Conservation (phyloP, 1,140 invertebrate genomes). For the Wasmannia auropunctata region DNA sequence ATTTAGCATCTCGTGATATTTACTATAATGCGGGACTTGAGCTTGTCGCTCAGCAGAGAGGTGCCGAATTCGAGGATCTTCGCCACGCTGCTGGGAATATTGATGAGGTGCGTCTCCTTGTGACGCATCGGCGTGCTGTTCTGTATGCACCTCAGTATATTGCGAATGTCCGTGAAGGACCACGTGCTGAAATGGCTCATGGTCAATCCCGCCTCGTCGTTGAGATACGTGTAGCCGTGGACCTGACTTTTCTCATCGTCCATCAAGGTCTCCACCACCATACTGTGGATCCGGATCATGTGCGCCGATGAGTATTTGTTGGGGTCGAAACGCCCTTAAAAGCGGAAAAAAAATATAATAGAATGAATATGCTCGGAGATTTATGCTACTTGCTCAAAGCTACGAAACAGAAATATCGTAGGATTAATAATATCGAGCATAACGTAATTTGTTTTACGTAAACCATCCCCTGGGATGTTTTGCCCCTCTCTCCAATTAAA, state of each 20-base stretch:
- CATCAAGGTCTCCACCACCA: slow-evolving; percentile 91
- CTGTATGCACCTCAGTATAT: slow-evolving; percentile 92
- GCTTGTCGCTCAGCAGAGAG: slow-evolving; percentile 92
- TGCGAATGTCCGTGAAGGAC: slow-evolving; percentile 92
- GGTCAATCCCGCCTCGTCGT: slow-evolving; percentile 93
- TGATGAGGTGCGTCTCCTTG: slow-evolving; percentile 93
- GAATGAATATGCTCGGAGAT: neutral
- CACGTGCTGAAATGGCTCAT: slow-evolving; percentile 93
- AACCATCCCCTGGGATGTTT: too few relatives aligned
- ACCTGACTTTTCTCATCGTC: slow-evolving; percentile 93
- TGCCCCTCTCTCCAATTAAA: too few relatives aligned
- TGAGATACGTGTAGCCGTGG: slow-evolving; percentile 92
- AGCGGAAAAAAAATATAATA: neutral
- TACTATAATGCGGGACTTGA: slow-evolving; percentile 91
- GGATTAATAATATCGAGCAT: neutral
- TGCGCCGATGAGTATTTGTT: slow-evolving; percentile 90
- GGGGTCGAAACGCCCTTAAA: slow-evolving; percentile 89
- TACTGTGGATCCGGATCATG: slow-evolving; percentile 91
- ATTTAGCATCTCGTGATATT: slow-evolving; percentile 73
- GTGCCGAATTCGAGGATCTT: slow-evolving; percentile 92
- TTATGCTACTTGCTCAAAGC: neutral
- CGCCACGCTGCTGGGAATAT: slow-evolving; percentile 91
- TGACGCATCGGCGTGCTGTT: slow-evolving; percentile 95
- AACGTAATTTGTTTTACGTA: too few relatives aligned
- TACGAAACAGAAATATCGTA: neutral